Conservation (phyloP, 2,888 invertebrate species). For the Campaea margaritaria region DNA sequence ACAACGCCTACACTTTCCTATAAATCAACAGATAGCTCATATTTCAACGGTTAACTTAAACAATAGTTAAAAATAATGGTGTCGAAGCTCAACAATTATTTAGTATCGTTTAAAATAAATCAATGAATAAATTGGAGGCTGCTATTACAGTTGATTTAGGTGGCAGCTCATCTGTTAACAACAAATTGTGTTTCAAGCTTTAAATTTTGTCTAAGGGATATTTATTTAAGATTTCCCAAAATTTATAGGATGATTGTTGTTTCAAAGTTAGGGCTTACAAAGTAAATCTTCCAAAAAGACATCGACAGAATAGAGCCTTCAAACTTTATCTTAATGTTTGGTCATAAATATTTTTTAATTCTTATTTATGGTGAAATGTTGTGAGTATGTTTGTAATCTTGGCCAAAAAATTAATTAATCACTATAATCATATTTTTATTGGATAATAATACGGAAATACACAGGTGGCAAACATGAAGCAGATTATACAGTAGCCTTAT, state of each 20-base stretch:
- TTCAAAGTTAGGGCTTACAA: slow-evolving; percentile 30
- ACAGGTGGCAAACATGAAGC: too few relatives aligned
- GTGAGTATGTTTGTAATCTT: too few relatives aligned
- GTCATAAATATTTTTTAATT: too few relatives aligned
- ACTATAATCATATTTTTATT: too few relatives aligned
- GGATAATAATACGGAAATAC: too few relatives aligned
- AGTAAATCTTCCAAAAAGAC: too few relatives aligned
- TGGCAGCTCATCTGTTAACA: slow-evolving; percentile 73
- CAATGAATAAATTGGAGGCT: slow-evolving; percentile 80
- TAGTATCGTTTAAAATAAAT: slow-evolving; percentile 80
- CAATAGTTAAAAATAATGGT: slow-evolving; percentile 78
- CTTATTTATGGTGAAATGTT: too few relatives aligned
- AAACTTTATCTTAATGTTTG: too few relatives aligned
- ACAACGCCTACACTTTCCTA: slow-evolving; percentile 72
- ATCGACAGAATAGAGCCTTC: too few relatives aligned
- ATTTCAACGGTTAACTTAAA: slow-evolving; percentile 64
- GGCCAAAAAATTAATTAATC: too few relatives aligned
- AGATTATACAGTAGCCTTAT: too few relatives aligned
- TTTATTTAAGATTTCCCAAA: slow-evolving; percentile 36
- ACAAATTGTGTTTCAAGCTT: slow-evolving; percentile 63
- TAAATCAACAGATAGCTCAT: slow-evolving; percentile 64
- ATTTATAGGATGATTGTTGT: slow-evolving; percentile 43
- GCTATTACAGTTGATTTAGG: slow-evolving; percentile 78
- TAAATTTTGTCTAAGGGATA: slow-evolving; percentile 44
- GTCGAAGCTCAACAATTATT: slow-evolving; percentile 80